Evolutionary conservation across 2,113 vertebrate species (phyloP).

Genomic region (Maylandia zebra): DNA sequence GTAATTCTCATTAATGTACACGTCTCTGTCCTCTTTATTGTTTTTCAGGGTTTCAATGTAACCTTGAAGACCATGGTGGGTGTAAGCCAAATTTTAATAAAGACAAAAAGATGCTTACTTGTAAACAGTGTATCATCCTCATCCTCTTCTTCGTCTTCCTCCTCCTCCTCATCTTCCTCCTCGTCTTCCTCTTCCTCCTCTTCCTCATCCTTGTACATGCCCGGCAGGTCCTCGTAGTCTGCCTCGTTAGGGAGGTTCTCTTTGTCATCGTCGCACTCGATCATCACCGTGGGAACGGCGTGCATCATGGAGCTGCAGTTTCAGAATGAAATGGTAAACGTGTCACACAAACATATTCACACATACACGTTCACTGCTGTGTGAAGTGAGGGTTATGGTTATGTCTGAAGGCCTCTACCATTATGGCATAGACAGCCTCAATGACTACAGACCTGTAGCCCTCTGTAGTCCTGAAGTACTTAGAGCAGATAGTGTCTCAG

Average conservation of each 20-base stretch:
- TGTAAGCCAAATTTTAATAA: neutral
- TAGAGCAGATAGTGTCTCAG: neutral
- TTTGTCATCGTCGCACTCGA: constrained; percentile 91
- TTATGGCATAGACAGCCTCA: neutral
- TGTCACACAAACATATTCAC: constrained; percentile 2
- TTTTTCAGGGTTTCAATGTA: neutral
- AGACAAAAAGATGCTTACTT: constrained; percentile 65
- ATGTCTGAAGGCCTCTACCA: neutral
- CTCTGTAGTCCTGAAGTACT: neutral
- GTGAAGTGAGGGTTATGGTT: neutral
- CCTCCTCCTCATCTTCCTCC: constrained; percentile 63
- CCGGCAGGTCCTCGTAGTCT: constrained; percentile 80
- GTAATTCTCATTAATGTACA: neutral
- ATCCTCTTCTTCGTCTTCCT: constrained; percentile 74
- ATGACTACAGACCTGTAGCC: neutral
- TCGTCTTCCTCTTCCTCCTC: constrained; percentile 84
- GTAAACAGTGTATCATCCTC: constrained; percentile 81
- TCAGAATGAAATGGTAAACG: neutral
- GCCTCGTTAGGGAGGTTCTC: constrained; percentile 89
- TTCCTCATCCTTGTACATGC: constrained; percentile 80
- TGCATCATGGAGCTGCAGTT: constrained; percentile 85
- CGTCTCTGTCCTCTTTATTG: neutral
- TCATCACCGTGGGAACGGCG: constrained; percentile 84
- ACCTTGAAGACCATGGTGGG: neutral
- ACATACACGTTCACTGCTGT: neutral